Conservation (phyloP, 2,888 invertebrate genomes). For the Mechanitis mazaeus region DNA sequence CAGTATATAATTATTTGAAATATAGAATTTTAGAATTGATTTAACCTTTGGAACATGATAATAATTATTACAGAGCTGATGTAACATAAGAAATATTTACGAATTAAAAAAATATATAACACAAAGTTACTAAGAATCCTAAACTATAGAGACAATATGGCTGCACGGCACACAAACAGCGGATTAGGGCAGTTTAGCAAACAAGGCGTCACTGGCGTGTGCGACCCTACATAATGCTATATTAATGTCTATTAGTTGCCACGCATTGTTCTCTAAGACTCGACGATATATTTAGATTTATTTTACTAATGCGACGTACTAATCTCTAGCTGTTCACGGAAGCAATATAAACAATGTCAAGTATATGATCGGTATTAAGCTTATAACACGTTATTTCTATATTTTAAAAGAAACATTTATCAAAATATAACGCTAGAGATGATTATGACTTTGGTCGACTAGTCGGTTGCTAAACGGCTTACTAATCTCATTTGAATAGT, state of each 20-base stretch:
- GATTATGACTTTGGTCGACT: no score
- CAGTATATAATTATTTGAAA: no score
- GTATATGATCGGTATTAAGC: slow-evolving; percentile 16
- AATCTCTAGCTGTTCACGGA: slow-evolving; percentile 56
- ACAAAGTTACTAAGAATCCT: neutral
- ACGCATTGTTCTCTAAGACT: slow-evolving; percentile 56
- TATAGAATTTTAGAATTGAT: no score
- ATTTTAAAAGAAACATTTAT: no score
- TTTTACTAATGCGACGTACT: slow-evolving; percentile 56
- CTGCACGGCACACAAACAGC: slow-evolving; percentile 63
- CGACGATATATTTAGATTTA: slow-evolving; percentile 66
- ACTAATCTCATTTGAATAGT: no score
- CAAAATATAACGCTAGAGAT: no score
- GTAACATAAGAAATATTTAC: no score
- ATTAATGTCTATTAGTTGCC: slow-evolving; percentile 72
- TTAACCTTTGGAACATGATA: no score
- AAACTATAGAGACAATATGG: slow-evolving; percentile 30
- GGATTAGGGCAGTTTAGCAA: slow-evolving; percentile 77
- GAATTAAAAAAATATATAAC: no score
- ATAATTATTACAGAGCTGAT: no score
- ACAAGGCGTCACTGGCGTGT: slow-evolving; percentile 72
- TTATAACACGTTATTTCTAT: no score
- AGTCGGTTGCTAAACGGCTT: no score
- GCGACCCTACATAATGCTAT: slow-evolving; percentile 68
- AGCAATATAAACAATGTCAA: slow-evolving; percentile 44